These are phyloP conservation scores for Lasioglossum marginatum DNA, from an alignment of 2,888 invertebrate genomes.

Conservation along the genomic window DNA sequence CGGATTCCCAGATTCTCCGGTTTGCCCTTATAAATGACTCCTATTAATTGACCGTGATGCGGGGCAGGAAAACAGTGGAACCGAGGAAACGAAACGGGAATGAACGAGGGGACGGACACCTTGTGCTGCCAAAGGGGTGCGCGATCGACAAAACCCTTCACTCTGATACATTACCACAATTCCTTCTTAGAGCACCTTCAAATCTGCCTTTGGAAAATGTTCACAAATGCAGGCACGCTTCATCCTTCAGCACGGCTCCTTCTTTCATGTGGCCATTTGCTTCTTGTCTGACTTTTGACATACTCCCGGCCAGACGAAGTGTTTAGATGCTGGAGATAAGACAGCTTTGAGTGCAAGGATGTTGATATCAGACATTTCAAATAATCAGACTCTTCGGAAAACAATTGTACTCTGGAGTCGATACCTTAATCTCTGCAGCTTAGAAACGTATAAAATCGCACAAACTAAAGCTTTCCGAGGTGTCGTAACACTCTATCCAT, in stretches of 20 bases:
- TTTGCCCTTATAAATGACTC: conserved; percentile 84
- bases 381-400: too few relatives aligned
- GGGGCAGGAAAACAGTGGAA: conserved; percentile 47
- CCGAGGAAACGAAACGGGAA: conserved; percentile 28
- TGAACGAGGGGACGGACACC: background rate
- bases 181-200: background rate
- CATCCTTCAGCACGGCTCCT: background rate
- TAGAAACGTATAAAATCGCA: background rate
- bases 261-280: background rate
- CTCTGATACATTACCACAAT: background rate
- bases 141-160: background rate
- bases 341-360: too few relatives aligned
- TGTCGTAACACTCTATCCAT: background rate
- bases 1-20: conserved; percentile 83
- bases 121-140: background rate
- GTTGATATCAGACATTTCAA: too few relatives aligned
- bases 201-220: background rate
- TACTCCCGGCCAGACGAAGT: too few relatives aligned
- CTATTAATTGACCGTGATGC: conserved; percentile 82
- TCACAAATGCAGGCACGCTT: background rate
- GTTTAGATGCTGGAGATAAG: too few relatives aligned
- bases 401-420: too few relatives aligned
- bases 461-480: background rate
- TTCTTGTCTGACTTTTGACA: background rate
- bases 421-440: background rate